Percentiles rank a stretch among this genome's conserved stretches.
These are phyloP conservation scores for Druceiella hillmani DNA, from an alignment of 2,888 invertebrate species.

Conservation along the genomic window DNA sequence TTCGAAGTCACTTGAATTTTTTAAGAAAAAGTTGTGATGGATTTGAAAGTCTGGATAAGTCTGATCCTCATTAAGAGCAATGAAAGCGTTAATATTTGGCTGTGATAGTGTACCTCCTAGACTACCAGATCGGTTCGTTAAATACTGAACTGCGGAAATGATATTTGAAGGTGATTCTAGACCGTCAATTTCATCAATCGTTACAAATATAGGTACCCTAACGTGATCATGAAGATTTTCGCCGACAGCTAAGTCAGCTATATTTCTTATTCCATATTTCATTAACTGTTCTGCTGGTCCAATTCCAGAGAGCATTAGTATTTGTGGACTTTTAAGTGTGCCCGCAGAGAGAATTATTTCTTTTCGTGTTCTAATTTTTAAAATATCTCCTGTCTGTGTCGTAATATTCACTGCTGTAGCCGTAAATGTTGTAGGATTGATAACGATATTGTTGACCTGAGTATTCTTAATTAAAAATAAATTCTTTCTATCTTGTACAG, in stretches of 20 bases:
- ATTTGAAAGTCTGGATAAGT: slow-evolving; percentile 40
- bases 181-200: slow-evolving; percentile 35
- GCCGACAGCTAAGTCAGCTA: slow-evolving; percentile 38
- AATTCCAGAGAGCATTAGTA: slow-evolving; percentile 40
- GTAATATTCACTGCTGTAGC: slow-evolving; percentile 34
- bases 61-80: slow-evolving; percentile 34
- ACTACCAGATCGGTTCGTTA: slow-evolving; percentile 37
- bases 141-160: slow-evolving; percentile 36
- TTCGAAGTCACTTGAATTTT: too few species aligned
- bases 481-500: slow-evolving; percentile 33
- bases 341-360: slow-evolving; percentile 42
- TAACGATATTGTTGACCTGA: slow-evolving; percentile 30
- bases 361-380: too few species aligned
- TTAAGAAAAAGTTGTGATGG: slow-evolving; percentile 42
- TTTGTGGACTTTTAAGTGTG: slow-evolving; percentile 35
- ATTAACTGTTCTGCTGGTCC: slow-evolving; percentile 35
- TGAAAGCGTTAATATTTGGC: slow-evolving; percentile 41
- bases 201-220: slow-evolving; percentile 39
- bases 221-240: slow-evolving; percentile 47
- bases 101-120: slow-evolving; percentile 44
- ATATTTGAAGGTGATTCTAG: too few species aligned
- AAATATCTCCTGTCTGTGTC: slow-evolving; percentile 30
- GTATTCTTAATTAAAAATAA: slow-evolving; percentile 36
- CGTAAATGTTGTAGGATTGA: slow-evolving; percentile 29
- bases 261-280: slow-evolving; percentile 31